These are phyloP conservation scores for Oncorhynchus mykiss DNA, from an alignment of 2,113 vertebrate genomes.

Conservation along the genomic window DNA sequence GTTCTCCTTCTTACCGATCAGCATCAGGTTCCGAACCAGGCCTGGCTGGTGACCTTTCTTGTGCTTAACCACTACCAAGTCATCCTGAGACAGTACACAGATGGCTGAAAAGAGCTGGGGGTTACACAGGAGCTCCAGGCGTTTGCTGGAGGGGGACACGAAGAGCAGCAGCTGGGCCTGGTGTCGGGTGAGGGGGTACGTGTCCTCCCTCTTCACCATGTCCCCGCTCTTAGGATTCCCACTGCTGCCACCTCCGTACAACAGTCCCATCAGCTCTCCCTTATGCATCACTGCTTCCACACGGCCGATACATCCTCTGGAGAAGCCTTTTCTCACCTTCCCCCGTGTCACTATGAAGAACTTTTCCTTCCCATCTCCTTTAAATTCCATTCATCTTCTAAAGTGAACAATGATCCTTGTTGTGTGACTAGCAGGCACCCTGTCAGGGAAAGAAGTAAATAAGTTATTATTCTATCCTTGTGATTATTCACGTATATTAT, in stretches of 20 bases:
- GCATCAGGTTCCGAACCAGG: conserved; percentile 73
- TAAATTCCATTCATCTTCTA: conserved; percentile 29
- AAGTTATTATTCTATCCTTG: neutral
- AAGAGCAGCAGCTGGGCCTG: conserved; percentile 77
- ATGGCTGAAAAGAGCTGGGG: conserved; percentile 74
- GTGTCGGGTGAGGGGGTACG: conserved; percentile 64
- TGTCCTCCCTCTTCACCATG: conserved; percentile 59
- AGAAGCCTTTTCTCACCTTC: conserved; percentile 65
- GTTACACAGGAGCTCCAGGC: conserved; percentile 72
- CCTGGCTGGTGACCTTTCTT: conserved; percentile 65
- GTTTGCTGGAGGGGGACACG: conserved; percentile 48
- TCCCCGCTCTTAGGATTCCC: conserved; percentile 49
- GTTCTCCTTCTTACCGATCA: conserved; percentile 65
- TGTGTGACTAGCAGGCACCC: neutral
- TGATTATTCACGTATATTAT: neutral
- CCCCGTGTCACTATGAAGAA: conserved; percentile 72
- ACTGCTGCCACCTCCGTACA: conserved; percentile 44
- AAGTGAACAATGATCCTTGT: neutral
- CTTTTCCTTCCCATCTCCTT: conserved; percentile 36
- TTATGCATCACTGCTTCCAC: conserved; percentile 55
- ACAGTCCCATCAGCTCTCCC: conserved; percentile 61
- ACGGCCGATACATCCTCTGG: conserved; percentile 68
- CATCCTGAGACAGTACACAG: conserved; percentile 67
- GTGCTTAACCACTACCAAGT: conserved; percentile 70
- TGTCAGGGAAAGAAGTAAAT: neutral